Evolutionary conservation across 2,888 invertebrate species (phyloP).

Genomic region (Pristionchus exspectatus): DNA sequence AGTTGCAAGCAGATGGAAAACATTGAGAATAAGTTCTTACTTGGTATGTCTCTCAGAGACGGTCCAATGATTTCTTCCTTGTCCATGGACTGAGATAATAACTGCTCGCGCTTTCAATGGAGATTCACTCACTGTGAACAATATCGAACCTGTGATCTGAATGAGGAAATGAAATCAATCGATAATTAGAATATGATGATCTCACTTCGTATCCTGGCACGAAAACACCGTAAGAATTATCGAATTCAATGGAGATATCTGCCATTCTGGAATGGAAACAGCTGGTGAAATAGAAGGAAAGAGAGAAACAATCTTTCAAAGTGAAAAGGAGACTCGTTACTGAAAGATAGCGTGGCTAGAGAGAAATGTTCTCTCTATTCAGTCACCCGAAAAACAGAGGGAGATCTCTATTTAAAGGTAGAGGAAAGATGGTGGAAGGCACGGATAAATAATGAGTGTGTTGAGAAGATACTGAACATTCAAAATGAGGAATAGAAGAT

Average conservation of each 20-base stretch:
- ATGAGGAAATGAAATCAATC: neutral
- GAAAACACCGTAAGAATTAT: slow-evolving; percentile 52
- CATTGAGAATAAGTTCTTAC: neutral
- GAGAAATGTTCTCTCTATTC: neutral
- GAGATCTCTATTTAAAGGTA: neutral
- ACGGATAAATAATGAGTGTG: neutral
- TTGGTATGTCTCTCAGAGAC: slow-evolving; percentile 48
- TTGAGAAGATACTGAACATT: neutral
- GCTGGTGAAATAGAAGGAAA: neutral
- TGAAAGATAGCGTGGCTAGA: slow-evolving; percentile 7
- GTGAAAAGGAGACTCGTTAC: neutral
- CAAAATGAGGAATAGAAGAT: neutral
- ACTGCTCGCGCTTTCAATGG: slow-evolving; percentile 53
- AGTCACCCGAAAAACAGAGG: neutral
- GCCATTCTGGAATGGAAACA: slow-evolving; percentile 29
- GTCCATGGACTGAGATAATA: slow-evolving; percentile 48
- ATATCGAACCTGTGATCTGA: slow-evolving; percentile 39
- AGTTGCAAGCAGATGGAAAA: neutral
- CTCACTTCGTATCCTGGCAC: slow-evolving; percentile 54
- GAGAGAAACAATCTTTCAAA: slow-evolving; percentile 18
- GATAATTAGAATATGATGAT: neutral
- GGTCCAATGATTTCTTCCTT: slow-evolving; percentile 48
- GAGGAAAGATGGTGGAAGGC: neutral
- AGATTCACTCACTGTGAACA: slow-evolving; percentile 44
- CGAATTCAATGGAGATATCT: slow-evolving; percentile 52